Evolutionary conservation across 1,140 invertebrate species (phyloP), one percentile per base, ranked within the genome.

Genomic region (Limonius californicus): DNA sequence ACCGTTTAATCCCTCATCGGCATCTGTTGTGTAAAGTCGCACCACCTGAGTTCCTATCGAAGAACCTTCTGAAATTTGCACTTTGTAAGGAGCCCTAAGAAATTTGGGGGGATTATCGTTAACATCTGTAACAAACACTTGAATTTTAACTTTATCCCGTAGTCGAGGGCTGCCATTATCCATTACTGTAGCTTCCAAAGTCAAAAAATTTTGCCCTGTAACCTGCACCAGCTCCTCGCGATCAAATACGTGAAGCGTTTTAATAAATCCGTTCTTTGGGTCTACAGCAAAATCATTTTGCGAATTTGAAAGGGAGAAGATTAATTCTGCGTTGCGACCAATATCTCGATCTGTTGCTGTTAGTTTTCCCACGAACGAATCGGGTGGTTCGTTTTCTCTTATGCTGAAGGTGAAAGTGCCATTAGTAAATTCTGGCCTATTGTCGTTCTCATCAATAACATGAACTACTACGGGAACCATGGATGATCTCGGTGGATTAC

Each of bases 401-500:
- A 95, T 84, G 73, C 84, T 87, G 72, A 95, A 94, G 39, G 85
- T 86, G 72, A 94, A 94, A 2, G 90, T 94, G 3, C 85, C 85
- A 69, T 95, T 95, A 0, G 85, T 88, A 74, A 94, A 94, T 71
- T 89, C 84, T 0, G 97, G 97, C 14, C 87, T 84, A 74, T 98
- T 98, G 76, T 99, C 96, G 76, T 99, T 98, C 76, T 95, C 95
- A 78, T 98, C 97, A 27, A 94, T 87, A 1, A 99, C 86, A 72
- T 96, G 90, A 43, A 99, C 88, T 1, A 94, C 87, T 0, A 98
- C 86, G 0, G 91, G 88, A 0, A 94, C 91, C 3, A 88, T 82
- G 0, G 93, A 93, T 39, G 86, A 90, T 64, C 92, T 81, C 1
- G 84, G 79, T 0, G 90, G 88, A 23, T 76, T 76, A 0, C 92